A percentile compares a stretch with the other conserved stretches of the same genome.
Evolutionary conservation across 2,888 invertebrate genomes (phyloP).

Genomic region (Drosophila rellima): DNA sequence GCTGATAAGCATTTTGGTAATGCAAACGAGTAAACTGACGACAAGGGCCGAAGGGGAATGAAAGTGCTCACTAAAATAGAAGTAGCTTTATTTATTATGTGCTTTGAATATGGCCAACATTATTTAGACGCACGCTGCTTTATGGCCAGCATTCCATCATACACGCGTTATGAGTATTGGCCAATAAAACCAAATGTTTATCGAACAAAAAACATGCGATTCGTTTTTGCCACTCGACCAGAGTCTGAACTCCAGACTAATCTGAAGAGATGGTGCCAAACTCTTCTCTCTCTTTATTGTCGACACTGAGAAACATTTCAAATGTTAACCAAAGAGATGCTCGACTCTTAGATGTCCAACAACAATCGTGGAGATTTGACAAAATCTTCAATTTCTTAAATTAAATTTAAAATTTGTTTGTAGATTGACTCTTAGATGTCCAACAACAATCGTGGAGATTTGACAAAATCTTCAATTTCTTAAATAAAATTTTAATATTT

Average conservation of each 20-base stretch:
- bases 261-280: neutral
- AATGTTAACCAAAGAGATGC: too few relatives aligned
- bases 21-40: constrained; percentile 14
- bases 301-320: too few relatives aligned
- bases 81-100: constrained; percentile 3
- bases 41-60: neutral
- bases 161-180: too few relatives aligned
- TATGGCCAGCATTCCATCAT: constrained; percentile 19
- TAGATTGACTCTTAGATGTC: too few relatives aligned
- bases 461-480: too few relatives aligned
- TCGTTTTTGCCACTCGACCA: neutral
- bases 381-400: too few relatives aligned
- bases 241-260: neutral
- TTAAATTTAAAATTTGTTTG: too few relatives aligned
- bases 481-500: too few relatives aligned
- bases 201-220: constrained; percentile 15
- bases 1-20: constrained; percentile 44
- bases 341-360: too few relatives aligned
- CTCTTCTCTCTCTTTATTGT: too few relatives aligned
- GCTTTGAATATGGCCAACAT: neutral
- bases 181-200: constrained; percentile 27
- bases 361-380: too few relatives aligned
- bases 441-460: too few relatives aligned
- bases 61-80: constrained; percentile 16
- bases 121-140: constrained; percentile 4